Conservation (phyloP, 1,140 invertebrate species). For the Galendromus occidentalis region DNA sequence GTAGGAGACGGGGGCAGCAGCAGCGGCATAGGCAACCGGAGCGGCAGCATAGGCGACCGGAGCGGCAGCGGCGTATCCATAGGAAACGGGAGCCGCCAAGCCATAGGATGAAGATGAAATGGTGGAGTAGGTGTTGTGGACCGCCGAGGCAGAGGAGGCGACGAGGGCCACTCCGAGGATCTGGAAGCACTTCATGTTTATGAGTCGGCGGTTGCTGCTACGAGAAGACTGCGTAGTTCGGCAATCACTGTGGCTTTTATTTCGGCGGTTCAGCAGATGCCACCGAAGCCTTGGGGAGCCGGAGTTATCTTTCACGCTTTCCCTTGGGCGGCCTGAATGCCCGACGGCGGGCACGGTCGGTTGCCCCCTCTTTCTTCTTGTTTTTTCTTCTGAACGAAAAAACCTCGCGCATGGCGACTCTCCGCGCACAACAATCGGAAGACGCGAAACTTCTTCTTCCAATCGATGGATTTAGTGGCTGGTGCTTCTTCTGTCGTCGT, state of each 20-base stretch:
- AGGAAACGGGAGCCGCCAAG: neutral
- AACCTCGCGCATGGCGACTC: too few species aligned
- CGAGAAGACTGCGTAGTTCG: neutral
- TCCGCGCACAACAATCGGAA: too few species aligned
- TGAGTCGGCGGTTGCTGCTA: neutral
- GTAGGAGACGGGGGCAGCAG: neutral
- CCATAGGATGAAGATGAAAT: neutral
- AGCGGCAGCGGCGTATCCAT: neutral
- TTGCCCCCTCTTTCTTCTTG: too few species aligned
- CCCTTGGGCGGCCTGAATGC: too few species aligned
- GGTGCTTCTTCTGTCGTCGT: too few species aligned
- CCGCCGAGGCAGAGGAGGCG: neutral
- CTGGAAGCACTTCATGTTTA: neutral
- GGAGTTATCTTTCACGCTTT: too few species aligned
- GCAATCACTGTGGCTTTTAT: slow-evolving; percentile 7
- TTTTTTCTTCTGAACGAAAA: too few species aligned
- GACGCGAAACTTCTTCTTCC: too few species aligned
- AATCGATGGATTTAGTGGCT: too few species aligned
- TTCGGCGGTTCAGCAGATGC: neutral
- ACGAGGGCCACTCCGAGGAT: neutral
- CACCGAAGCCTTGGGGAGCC: too few species aligned
- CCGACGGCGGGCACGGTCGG: too few species aligned
- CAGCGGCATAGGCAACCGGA: neutral
- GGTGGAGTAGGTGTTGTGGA: too few species aligned
- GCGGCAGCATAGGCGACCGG: neutral